Base-by-base conservation (phyloP, 2,797 vertebrate species). In the Hydrophis major region DNA sequence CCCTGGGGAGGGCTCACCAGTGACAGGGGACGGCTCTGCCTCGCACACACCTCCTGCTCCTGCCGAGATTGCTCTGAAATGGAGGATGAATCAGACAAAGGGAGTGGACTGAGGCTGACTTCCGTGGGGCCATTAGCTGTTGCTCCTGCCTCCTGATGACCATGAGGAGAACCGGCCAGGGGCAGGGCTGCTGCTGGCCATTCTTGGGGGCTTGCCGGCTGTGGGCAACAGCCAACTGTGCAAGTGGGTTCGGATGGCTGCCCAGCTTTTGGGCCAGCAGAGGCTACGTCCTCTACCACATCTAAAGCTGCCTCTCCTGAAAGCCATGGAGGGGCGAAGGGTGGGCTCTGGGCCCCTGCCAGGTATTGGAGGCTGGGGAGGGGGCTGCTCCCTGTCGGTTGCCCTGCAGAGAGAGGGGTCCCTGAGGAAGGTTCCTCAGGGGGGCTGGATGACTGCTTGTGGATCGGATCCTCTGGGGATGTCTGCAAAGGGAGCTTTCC, bases 111-210 rank as follows among this genome's bases (percentile, higher is more conserved):
- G 78, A 97, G 95, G 95, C 97, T 98, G 95, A 98, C 97, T 96
- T 99, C 98, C 10, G 97, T 98, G 50, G 98, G 98, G 47, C 98
- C 98, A 5, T 99, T 99, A 94, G 98, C 95, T 66, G 98, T 95
- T 32, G 98, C 98, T 53, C 95, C 94, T 66, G 98, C 96, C 66
- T 95, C 57, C 32, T 97, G 97, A 13, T 97, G 97, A 0, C 6
- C 61, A 13, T 69, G 92, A 93, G 96, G 94, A 95, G 98, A 98
- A n/a, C 98, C 97, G 37, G 97, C 96, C 12, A 98, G 90, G 6
- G 95, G 87, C 37, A 97, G 90, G 93, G 90, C 10, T n/a, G 94
- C 88, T 28, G 93, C 89, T 74, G 94, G 60, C 2, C 95, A 93
- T 91, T 97, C 97, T n/a, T 97, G 97, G 37, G 69, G 14, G 92